Evolutionary conservation across 2,888 invertebrate genomes (phyloP), one percentile per base, ranked within the genome.

Genomic region (Nebria brevicollis): DNA sequence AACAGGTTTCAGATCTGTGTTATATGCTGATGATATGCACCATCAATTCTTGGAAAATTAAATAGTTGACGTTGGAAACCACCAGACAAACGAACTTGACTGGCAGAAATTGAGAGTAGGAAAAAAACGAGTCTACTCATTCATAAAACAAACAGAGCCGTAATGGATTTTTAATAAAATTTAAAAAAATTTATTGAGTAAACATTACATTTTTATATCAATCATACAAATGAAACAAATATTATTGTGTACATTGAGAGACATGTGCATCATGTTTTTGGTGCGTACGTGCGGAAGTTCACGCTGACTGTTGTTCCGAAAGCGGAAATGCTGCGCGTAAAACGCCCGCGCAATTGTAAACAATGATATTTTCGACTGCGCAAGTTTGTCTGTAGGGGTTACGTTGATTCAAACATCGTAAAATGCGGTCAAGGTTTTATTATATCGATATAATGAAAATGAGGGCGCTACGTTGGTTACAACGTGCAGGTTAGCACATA

Each of bases 371-470:
- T 15, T 70, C 8, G 34, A 34, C 70, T 70, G 70, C 26, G 20
- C 26, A 26, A 25, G 34, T 20, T 25, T 68, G 26, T 70, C n/a
- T 70, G 34, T 70, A 70, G 25, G 34, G 70, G 25, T 70, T 25
- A 70, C 34, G 70, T 70, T 34, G 25, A 54, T 20, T 34, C 20
- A 11, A 70, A 70, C 20, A 15, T 1, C 54, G 13, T 7, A 13
- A 54, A 54, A 70, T 70, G 25, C 20, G 70, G 70, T 70, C 70
- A 70, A 70, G 70, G 70, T 70, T 70, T 70, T 70, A 34, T 70
- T 15, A 13, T 70, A 70, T 70, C 34, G 70, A 70, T 8, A 34
- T 25, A 68, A 68, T 68, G 70, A 70, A 70, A 70, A 34, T 70
- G n/a, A 15, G 20, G 70, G 25, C 54, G 54, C 54, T 11, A 54